Evolutionary conservation across 2,113 vertebrate species (phyloP).

Genomic region (Aix galericulata): DNA sequence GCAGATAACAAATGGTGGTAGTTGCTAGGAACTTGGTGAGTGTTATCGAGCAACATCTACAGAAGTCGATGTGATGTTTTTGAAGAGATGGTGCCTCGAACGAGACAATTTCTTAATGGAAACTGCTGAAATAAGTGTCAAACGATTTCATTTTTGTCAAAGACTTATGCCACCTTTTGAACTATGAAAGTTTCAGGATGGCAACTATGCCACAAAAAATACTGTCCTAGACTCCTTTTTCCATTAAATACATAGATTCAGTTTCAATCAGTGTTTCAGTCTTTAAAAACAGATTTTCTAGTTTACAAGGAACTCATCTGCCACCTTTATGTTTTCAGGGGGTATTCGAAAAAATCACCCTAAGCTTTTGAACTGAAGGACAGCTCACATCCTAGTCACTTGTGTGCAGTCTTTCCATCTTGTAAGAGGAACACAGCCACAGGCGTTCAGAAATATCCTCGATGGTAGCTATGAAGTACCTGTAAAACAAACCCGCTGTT

Average conservation of each 20-base stretch:
- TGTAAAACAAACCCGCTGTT: neutral
- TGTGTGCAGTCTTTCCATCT: neutral
- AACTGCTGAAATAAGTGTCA: slow-evolving; percentile 64
- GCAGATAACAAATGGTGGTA: slow-evolving; percentile 31
- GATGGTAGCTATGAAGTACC: neutral
- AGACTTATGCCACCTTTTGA: slow-evolving; percentile 30
- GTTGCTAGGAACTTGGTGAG: slow-evolving; percentile 28
- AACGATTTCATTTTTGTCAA: slow-evolving; percentile 6
- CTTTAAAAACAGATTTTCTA: slow-evolving; percentile 31
- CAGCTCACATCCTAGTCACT: neutral
- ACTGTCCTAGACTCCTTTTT: slow-evolving; percentile 35
- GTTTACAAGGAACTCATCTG: neutral
- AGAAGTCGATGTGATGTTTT: slow-evolving; percentile 16
- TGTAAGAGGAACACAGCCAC: neutral
- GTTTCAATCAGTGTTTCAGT: slow-evolving; percentile 38
- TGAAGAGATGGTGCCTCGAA: neutral
- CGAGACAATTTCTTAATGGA: slow-evolving; percentile 13
- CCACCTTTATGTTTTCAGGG: neutral
- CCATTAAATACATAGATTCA: slow-evolving; percentile 49
- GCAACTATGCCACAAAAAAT: slow-evolving; percentile 14
- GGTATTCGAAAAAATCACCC: neutral
- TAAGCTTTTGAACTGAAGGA: slow-evolving; percentile 36
- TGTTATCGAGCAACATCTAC: neutral
- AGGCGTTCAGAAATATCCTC: neutral
- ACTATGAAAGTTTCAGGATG: neutral